These are phyloP conservation scores for Smithornis capensis DNA, from an alignment of 2,113 vertebrate genomes.

Conservation along the genomic window DNA sequence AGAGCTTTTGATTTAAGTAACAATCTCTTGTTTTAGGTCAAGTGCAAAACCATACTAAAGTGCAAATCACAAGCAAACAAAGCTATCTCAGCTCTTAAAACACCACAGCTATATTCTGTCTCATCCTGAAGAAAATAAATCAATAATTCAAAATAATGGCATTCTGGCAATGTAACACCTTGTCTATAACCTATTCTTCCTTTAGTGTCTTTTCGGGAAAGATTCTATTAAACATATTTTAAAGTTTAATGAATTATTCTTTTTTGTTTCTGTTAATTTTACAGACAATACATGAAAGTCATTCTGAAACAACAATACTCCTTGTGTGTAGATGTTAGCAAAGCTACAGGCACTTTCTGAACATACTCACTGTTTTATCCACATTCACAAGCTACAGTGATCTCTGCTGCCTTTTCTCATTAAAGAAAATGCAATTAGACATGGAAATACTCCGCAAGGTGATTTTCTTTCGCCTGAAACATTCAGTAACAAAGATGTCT, in stretches of 20 bases:
- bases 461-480: slow-evolving; percentile 50
- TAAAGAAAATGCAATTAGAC: slow-evolving; percentile 48
- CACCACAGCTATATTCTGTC: background rate
- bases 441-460: slow-evolving; percentile 25
- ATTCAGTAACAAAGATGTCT: slow-evolving; percentile 50
- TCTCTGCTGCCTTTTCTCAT: slow-evolving; percentile 38
- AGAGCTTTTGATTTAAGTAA: background rate
- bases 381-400: slow-evolving; percentile 21
- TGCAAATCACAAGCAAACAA: background rate
- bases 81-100: background rate
- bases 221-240: background rate
- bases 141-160: background rate
- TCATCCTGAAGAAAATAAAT: background rate
- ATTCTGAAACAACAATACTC: background rate
- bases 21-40: background rate
- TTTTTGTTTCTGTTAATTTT: slow-evolving; percentile 26
- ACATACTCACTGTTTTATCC: background rate
- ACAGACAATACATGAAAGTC: background rate
- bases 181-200: background rate
- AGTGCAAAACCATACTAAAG: background rate
- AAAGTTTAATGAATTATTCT: background rate
- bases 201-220: background rate
- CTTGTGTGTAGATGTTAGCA: background rate
- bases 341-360: background rate
- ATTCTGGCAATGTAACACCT: background rate